Base-by-base conservation (phyloP, 1,140 invertebrate species). In the Sycobia sp. region DNA sequence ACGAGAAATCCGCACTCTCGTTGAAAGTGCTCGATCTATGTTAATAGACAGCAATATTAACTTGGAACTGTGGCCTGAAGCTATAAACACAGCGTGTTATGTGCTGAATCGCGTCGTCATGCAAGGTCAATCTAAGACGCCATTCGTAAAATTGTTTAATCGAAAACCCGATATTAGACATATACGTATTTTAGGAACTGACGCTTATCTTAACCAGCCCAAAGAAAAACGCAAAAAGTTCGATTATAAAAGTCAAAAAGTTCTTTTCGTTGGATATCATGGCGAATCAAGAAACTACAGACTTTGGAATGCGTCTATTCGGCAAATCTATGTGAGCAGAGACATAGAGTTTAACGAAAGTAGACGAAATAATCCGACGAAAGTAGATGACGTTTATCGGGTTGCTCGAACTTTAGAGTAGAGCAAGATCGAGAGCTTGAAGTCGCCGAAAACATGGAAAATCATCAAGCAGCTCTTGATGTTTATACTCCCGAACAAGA, bases 1-100 rank as follows among this genome's bases (percentile, higher is more conserved):
- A 62, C 53, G 74, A 23, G 55, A 69, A 39, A 76, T 74, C 59
- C 59, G 69, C 9, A 80, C 76, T 0, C 67, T 82, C 16, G 67
- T 78, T 1, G 77, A 84, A 62, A 72, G 66, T 54, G 79, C 79
- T 1, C 51, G 76, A 34, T 68, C 73, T 13, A 79, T 84, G 78
- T 47, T 84, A 9, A 36, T 71, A 14, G 69, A 70, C n/a, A 66
- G 72, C 29, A 62, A 77, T 18, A 50, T 85, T 25, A 65, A 68
- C 25, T 66, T 74, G 22, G 5, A 18, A 1, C 27, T 62, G n/a
- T 62, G 59, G 49, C 25, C 59, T 13, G 59, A 62, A 36, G 49
- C 59, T 0, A 14, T 62, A 3, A 53, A 53, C 22, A 62, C 60
- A 13, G 25, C 50, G 11, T 49, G 44, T 13, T 54, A 54, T 18